Base-by-base conservation (phyloP, 2,888 invertebrate genomes). In the Scaeva pyrastri region DNA sequence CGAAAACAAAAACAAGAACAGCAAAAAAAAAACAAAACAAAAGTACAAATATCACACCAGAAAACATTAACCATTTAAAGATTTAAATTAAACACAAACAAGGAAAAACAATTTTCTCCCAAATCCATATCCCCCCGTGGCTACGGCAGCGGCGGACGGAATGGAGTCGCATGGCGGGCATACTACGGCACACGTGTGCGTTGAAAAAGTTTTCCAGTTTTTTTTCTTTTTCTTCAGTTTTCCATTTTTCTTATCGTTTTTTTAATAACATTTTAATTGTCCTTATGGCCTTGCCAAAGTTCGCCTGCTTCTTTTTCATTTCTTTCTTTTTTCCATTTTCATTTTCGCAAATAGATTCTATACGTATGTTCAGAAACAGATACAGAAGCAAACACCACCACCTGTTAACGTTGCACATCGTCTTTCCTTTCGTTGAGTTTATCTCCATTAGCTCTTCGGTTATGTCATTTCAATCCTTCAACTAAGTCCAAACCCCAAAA, bases 261-360 rank as follows among this genome's bases (percentile, higher is more conserved):
- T 52, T 52, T 58, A 68, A 73, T 73, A 66, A 62, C 19, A 56
- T 74, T 81, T 80, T 85, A 80, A 81, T 85, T 80, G 80, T 85
- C 80, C 80, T 80, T 55, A 68, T 76, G 75, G 80, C 71, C 70
- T 60, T 71, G 39, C 12, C 19, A 50, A 64, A 50, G 12, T 52
- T 52, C 11, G 21, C 23, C 39, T 39, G n/a, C 26, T 26, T 26
- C 45, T 68, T 21, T 36, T 19, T 14, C 62, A 1, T 64, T 26
- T 26, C 14, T 16, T 26, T 26, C 6, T 4, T 23, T n/a, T n/a
- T 62, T 7, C 16, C 23, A 19, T 23, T n/a, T 43, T 62, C 12
- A 36, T 39, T 16, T 21, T 14, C 1, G 43, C n/a, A 31, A 16
- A 12, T 10, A 64, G 64, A 64, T 36, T 39, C 23, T 21, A 31